A percentile compares a stretch with the other conserved stretches of the same genome.
Conservation (phyloP, 2,797 vertebrate genomes). For the Spheniscus humboldti region DNA sequence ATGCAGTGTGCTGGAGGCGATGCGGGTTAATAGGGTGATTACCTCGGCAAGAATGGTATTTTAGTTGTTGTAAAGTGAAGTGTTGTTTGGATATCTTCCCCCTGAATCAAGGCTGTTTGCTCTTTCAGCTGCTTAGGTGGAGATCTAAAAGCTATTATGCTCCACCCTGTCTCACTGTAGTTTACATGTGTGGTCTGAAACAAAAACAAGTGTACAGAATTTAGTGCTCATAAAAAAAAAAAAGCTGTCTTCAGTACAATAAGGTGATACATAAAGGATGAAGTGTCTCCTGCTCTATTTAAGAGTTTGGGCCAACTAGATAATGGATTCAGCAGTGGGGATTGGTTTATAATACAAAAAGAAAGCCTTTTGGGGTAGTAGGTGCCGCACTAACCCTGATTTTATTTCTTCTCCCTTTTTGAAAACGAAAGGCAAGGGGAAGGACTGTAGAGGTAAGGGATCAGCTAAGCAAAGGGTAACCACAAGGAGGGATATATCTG, state of each 20-base stretch:
- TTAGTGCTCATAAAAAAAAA: neutral
- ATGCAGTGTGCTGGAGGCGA: neutral
- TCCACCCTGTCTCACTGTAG: neutral
- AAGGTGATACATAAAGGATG: neutral
- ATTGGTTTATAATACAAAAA: neutral
- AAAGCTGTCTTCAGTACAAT: neutral
- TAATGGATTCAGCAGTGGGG: neutral
- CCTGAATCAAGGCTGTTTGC: neutral
- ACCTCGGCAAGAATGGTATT: constrained; percentile 16
- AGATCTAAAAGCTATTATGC: neutral
- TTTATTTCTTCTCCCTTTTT: neutral
- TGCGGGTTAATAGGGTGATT: neutral
- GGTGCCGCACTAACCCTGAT: neutral
- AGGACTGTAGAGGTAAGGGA: neutral
- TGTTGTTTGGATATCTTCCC: neutral
- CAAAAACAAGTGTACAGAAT: neutral
- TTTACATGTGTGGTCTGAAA: neutral
- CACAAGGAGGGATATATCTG: neutral
- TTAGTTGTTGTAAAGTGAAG: neutral
- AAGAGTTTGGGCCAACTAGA: neutral
- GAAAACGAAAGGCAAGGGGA: neutral
- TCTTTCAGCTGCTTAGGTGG: neutral
- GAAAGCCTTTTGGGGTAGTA: neutral
- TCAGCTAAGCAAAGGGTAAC: neutral
- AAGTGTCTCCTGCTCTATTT: neutral